These are phyloP conservation scores for Phoebastria nigripes DNA, from an alignment of 2,797 vertebrate genomes.

Conservation along the genomic window DNA sequence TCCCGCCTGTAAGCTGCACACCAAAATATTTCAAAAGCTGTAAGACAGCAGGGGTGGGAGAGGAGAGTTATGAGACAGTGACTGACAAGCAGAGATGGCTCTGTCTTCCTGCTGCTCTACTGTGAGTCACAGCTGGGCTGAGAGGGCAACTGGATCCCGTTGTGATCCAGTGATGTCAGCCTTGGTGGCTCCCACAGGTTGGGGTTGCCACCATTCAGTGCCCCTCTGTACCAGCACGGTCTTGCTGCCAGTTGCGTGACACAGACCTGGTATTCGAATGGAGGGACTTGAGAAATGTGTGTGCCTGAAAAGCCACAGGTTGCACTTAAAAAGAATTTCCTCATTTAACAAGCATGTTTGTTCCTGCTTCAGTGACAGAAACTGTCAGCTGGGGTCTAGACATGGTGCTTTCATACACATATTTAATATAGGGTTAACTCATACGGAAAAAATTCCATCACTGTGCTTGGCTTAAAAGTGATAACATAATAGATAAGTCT, in stretches of 20 bases:
- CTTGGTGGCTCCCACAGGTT: neutral
- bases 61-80: neutral
- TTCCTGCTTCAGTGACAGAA: neutral
- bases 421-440: neutral
- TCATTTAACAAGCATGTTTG: neutral
- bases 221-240: neutral
- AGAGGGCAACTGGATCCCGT: neutral
- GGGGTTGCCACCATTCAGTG: neutral
- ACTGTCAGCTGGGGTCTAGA: neutral
- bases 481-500: constrained; percentile 8
- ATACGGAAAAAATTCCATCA: neutral
- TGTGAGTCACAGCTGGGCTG: neutral
- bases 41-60: neutral
- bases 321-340: neutral
- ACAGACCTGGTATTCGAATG: neutral
- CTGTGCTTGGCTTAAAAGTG: neutral
- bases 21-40: neutral
- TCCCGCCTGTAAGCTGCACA: accelerated
- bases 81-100: neutral
- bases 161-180: neutral
- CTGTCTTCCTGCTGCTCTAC: neutral
- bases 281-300: neutral
- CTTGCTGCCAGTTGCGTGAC: neutral
- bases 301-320: neutral
- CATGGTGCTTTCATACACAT: neutral